A percentile compares a stretch with the other conserved stretches of the same genome.
Evolutionary conservation across 2,113 vertebrate species (phyloP).

Genomic region (Neotragus pygmaeus): DNA sequence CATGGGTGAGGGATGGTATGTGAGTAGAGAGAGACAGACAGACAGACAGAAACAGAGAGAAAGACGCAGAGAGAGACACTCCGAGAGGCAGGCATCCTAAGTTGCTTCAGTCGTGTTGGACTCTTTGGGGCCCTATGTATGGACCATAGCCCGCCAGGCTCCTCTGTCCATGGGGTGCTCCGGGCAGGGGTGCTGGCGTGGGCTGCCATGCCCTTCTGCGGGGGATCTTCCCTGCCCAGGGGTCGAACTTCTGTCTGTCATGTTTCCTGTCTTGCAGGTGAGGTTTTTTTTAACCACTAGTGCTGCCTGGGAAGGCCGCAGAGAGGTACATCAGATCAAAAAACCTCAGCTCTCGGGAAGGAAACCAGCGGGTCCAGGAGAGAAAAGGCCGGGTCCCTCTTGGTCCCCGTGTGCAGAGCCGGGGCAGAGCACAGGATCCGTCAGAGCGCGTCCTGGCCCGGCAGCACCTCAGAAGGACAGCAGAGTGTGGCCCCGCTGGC

Average conservation of each 20-base stretch:
- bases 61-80: not conserved
- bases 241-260: not conserved
- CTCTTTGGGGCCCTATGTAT: not conserved
- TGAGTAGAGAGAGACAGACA: not conserved
- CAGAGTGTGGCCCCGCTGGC: too few relatives aligned
- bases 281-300: not conserved
- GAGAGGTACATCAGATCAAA: not conserved
- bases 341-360: not conserved
- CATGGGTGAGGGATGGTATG: not conserved
- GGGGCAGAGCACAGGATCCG: fast-evolving
- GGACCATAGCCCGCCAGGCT: not conserved
- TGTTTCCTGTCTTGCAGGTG: not conserved
- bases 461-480: fast-evolving
- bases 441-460: fast-evolving
- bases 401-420: fast-evolving
- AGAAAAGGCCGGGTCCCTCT: too few relatives aligned
- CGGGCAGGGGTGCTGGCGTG: not conserved
- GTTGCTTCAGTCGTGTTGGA: fast-evolving
- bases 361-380: not conserved
- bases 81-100: not conserved
- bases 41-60: not conserved
- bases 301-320: not conserved
- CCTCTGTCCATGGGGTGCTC: not conserved
- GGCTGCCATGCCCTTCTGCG: not conserved
- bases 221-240: not conserved